phyloP scores from a whole-genome alignment of 2,113 vertebrate genomes.

The Salvelinus fontinalis region DNA sequence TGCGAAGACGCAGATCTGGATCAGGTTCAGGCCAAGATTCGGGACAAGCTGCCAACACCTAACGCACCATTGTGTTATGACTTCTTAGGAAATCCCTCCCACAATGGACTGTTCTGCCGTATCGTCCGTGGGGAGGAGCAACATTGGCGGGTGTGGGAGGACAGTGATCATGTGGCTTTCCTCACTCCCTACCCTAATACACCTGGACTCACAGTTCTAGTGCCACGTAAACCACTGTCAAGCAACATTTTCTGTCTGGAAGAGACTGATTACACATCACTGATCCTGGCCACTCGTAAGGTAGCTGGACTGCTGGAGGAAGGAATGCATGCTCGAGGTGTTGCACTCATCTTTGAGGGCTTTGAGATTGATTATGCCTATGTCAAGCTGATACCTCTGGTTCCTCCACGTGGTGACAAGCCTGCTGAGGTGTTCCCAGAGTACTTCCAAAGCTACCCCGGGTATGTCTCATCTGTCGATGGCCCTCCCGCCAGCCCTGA shows the following conservation, averaged over 20 bases:
- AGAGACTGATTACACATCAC: slow-evolving; percentile 62
- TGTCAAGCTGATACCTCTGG: slow-evolving; percentile 71
- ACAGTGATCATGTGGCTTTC: slow-evolving; percentile 73
- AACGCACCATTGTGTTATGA: slow-evolving; percentile 69
- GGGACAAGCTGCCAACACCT: slow-evolving; percentile 63
- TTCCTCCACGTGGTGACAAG: slow-evolving; percentile 45
- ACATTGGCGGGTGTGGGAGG: slow-evolving; percentile 81
- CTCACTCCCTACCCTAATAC: slow-evolving; percentile 76
- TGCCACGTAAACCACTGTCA: slow-evolving; percentile 70
- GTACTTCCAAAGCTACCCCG: slow-evolving; percentile 66
- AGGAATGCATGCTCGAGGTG: slow-evolving; percentile 62
- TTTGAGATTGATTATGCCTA: slow-evolving; percentile 77
- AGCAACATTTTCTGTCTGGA: slow-evolving; percentile 72
- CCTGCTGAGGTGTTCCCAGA: slow-evolving; percentile 40
- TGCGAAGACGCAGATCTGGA: slow-evolving; percentile 63
- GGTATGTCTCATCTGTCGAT: slow-evolving; percentile 72
- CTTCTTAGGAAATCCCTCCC: slow-evolving; percentile 61
- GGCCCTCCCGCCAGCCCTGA: slow-evolving; percentile 64
- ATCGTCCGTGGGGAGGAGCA: slow-evolving; percentile 74
- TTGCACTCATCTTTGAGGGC: slow-evolving; percentile 77
- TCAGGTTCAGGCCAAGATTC: slow-evolving; percentile 63
- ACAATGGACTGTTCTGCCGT: slow-evolving; percentile 66
- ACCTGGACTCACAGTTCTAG: slow-evolving; percentile 73
- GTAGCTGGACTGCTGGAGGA: slow-evolving; percentile 66
- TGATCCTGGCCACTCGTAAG: slow-evolving; percentile 64